Percentiles rank a stretch among this genome's conserved stretches.
Evolutionary conservation across 2,888 invertebrate species (phyloP).

Genomic region (Conus canariensis): DNA sequence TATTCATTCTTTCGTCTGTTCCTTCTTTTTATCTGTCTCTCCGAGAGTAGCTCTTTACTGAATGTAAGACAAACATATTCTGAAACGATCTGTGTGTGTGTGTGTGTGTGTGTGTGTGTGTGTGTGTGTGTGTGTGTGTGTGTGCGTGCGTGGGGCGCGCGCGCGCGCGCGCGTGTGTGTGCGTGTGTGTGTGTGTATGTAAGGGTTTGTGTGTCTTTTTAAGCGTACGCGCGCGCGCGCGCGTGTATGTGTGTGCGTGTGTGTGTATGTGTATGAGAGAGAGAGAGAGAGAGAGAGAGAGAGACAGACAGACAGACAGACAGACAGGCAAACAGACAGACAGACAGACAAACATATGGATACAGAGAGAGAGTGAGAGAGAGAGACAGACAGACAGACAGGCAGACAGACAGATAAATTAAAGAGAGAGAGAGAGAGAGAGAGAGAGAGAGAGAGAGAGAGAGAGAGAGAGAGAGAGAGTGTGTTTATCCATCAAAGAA

Average conservation of each 20-base stretch:
- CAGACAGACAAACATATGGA: too few species aligned
- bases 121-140: neutral
- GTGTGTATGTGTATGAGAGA: neutral
- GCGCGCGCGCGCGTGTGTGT: neutral
- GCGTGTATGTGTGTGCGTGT: neutral
- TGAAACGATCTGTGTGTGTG: neutral
- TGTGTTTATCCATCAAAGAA: too few species aligned
- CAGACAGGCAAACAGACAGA: too few species aligned
- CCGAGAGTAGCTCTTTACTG: neutral
- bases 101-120: neutral
- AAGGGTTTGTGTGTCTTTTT: neutral
- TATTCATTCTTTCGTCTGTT: neutral
- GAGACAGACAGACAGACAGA: too few species aligned
- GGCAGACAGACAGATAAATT: too few species aligned
- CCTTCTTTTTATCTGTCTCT: neutral
- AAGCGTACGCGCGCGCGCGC: neutral
- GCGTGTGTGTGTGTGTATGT: neutral
- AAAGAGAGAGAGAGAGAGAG: too few species aligned
- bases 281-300: too few species aligned
- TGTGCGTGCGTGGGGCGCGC: neutral
- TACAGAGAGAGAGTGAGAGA: too few species aligned
- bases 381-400: too few species aligned
- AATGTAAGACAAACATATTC: too few species aligned
- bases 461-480: too few species aligned
- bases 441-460: too few species aligned